Percentiles rank a stretch among this genome's conserved stretches.
Evolutionary conservation across 2,888 invertebrate species (phyloP).

Genomic region (Lymantria dispar): DNA sequence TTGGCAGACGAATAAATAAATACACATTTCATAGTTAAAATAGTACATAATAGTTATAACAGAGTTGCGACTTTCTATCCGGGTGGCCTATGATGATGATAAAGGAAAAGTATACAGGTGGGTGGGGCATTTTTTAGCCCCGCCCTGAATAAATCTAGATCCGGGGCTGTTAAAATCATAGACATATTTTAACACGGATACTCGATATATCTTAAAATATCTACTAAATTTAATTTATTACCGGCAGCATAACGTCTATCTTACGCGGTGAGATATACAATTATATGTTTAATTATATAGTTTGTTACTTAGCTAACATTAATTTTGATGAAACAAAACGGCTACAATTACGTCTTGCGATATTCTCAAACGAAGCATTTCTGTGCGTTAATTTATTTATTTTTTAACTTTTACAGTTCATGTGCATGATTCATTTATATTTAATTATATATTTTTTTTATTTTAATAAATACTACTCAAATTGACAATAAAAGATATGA

Average conservation of each 20-base stretch:
- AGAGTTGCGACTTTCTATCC: too few relatives aligned
- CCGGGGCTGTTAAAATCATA: constrained; percentile 26
- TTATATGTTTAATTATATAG: constrained; percentile 56
- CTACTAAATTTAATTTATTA: constrained; percentile 50
- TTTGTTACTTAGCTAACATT: constrained; percentile 4
- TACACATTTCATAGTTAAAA: too few relatives aligned
- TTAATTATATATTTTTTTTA: constrained; percentile 3
- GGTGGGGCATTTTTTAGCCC: too few relatives aligned
- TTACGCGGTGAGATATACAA: constrained; percentile 66
- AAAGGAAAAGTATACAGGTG: too few relatives aligned
- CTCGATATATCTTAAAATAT: constrained; percentile 46
- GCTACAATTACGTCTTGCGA: constrained; percentile 50
- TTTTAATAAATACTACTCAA: constrained; percentile 29
- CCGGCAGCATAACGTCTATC: constrained; percentile 60
- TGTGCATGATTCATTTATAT: constrained; percentile 31
- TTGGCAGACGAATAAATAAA: too few relatives aligned
- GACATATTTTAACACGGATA: constrained; percentile 27
- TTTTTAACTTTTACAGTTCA: constrained; percentile 33
- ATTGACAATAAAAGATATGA: constrained; percentile 39
- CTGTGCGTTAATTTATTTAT: constrained; percentile 44
- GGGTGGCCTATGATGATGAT: too few relatives aligned
- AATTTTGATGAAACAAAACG: constrained; percentile 41
- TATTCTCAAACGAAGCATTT: constrained; percentile 54
- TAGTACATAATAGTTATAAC: too few relatives aligned
- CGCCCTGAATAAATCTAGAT: too few relatives aligned